phyloP scores from a whole-genome alignment of 2,113 vertebrate genomes.

The Amblyornis subalaris region DNA sequence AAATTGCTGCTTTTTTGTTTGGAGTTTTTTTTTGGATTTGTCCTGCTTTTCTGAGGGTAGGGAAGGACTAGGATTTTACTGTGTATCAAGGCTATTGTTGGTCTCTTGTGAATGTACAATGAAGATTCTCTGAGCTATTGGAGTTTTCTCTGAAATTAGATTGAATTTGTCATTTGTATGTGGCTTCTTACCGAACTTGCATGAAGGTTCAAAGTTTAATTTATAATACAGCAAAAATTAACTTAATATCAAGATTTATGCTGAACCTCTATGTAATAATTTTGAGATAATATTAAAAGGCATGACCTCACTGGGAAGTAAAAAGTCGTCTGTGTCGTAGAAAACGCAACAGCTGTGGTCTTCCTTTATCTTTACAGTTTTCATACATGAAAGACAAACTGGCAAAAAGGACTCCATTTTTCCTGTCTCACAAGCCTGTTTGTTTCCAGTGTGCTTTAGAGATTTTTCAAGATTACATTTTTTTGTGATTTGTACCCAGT shows the following conservation, averaged over 20 bases:
- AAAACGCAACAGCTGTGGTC: background rate
- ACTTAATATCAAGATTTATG: background rate
- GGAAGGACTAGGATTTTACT: background rate
- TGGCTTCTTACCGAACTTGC: background rate
- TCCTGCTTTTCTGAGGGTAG: background rate
- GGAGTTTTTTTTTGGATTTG: background rate
- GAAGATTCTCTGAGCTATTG: background rate
- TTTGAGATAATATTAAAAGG: background rate
- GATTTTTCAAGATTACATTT: background rate
- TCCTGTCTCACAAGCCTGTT: background rate
- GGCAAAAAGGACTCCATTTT: background rate
- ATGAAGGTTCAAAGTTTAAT: background rate
- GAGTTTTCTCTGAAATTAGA: background rate
- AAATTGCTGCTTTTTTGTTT: background rate
- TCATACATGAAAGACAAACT: background rate
- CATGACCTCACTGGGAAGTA: background rate
- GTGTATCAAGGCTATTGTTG: fast-evolving
- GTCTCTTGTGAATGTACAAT: background rate
- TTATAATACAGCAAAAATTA: background rate
- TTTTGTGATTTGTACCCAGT: background rate
- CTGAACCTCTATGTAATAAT: background rate
- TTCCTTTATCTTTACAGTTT: background rate
- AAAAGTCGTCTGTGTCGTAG: background rate
- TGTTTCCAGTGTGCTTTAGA: background rate
- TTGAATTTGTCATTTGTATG: background rate